A percentile compares a stretch with the other conserved stretches of the same genome.
Conservation (phyloP, 2,888 invertebrate species). For the Xestia xanthographa region DNA sequence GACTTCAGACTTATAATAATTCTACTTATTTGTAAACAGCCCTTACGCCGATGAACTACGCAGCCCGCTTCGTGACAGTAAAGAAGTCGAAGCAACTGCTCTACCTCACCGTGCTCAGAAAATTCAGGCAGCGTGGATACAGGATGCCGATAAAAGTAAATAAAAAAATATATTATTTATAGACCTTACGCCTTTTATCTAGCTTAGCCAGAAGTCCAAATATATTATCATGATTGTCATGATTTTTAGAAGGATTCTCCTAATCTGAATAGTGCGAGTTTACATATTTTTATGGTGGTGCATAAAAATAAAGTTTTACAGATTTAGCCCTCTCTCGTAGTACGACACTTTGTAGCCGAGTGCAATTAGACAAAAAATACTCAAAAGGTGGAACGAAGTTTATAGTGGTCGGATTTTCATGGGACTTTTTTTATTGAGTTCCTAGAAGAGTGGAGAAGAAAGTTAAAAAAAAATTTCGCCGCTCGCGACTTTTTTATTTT, state of each 20-base stretch:
- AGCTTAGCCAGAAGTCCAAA: background rate
- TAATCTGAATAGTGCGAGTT: background rate
- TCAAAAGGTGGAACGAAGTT: too few relatives aligned
- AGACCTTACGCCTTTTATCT: background rate
- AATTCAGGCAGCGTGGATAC: conserved; percentile 81
- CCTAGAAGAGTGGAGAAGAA: too few relatives aligned
- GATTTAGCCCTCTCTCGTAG: background rate
- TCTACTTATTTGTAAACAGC: conserved; percentile 82
- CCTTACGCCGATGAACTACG: conserved; percentile 93
- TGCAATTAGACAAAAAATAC: too few relatives aligned
- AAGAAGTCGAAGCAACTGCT: conserved; percentile 90
- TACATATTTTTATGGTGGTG: background rate
- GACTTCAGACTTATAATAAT: background rate
- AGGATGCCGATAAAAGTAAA: conserved; percentile 85
- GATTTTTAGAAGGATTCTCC: background rate
- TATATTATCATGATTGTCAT: background rate
- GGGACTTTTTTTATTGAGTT: too few relatives aligned
- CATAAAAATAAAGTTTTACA: background rate
- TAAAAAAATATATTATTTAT: too few relatives aligned
- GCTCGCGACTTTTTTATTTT: too few relatives aligned
- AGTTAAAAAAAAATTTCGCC: too few relatives aligned
- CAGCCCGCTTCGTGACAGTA: conserved; percentile 92
- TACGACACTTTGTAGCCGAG: too few relatives aligned
- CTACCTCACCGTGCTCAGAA: conserved; percentile 86
- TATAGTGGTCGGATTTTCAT: too few relatives aligned